These are phyloP conservation scores for Phalangium opilio DNA, from an alignment of 2,888 invertebrate genomes.

Conservation along the genomic window DNA sequence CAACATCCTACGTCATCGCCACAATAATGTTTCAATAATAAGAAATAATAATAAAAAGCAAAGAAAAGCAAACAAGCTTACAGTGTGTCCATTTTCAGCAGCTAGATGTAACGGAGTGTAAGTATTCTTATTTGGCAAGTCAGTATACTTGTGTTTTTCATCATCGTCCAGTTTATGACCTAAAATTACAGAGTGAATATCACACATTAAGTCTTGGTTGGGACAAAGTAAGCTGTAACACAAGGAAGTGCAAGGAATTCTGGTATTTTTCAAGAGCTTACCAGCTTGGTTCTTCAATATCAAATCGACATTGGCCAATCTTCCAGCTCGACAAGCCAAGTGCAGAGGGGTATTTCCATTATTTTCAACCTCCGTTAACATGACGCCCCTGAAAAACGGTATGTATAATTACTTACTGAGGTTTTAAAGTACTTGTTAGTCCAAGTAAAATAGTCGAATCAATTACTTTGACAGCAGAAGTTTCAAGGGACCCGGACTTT, in stretches of 20 bases:
- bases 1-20: neutral
- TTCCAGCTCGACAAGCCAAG: constrained; percentile 31
- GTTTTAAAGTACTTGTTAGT: neutral
- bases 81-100: constrained; percentile 28
- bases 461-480: constrained; percentile 14
- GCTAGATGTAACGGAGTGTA: constrained; percentile 34
- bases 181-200: neutral
- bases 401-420: neutral
- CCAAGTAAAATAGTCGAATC: neutral
- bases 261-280: neutral
- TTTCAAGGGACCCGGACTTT: constrained; percentile 35
- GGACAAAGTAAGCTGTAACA: neutral
- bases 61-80: constrained; percentile 18
- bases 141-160: constrained; percentile 6
- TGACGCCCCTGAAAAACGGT: constrained; percentile 26
- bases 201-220: neutral
- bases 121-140: constrained; percentile 29
- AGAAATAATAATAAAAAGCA: neutral
- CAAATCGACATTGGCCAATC: constrained; percentile 32
- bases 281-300: constrained; percentile 20
- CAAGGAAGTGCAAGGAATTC: neutral
- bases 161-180: too few relatives aligned
- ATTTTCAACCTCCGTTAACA: constrained; percentile 27
- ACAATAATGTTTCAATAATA: neutral
- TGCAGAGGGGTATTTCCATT: constrained; percentile 33